Evolutionary conservation across 2,113 vertebrate species (phyloP).

Genomic region (Ammospiza nelsoni): DNA sequence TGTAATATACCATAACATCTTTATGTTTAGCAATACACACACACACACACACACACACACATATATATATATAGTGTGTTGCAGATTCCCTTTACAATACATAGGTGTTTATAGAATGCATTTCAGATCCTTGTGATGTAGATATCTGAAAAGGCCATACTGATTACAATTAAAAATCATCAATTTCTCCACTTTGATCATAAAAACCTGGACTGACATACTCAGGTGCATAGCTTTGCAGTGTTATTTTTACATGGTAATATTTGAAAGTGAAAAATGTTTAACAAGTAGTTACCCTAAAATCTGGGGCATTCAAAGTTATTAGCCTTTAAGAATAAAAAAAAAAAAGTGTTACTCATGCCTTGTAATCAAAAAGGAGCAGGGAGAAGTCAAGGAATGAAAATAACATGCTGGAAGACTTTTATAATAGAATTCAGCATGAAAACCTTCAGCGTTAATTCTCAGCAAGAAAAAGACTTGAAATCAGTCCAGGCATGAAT

Average conservation of each 20-base stretch:
- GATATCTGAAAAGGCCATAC: not conserved
- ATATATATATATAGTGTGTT: not conserved
- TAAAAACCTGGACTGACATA: not conserved
- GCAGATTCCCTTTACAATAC: not conserved
- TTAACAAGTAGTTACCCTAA: not conserved
- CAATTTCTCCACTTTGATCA: not conserved
- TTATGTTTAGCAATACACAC: not conserved
- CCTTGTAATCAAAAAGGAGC: not conserved
- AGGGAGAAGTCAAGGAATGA: not conserved
- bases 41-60: not conserved
- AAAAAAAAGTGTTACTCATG: not conserved
- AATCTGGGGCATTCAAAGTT: not conserved
- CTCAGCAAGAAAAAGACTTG: not conserved
- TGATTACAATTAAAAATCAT: not conserved
- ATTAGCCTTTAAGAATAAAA: not conserved
- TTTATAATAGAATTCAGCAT: not conserved
- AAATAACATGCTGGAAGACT: not conserved
- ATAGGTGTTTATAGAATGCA: not conserved
- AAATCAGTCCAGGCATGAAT: constrained; percentile 26
- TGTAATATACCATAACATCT: not conserved
- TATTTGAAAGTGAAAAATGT: not conserved
- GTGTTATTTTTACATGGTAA: not conserved
- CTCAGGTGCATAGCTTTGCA: not conserved
- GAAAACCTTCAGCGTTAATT: constrained; percentile 18
- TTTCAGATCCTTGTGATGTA: not conserved